phyloP scores from a whole-genome alignment of 2,888 invertebrate species.

The Odontothrips loti region DNA sequence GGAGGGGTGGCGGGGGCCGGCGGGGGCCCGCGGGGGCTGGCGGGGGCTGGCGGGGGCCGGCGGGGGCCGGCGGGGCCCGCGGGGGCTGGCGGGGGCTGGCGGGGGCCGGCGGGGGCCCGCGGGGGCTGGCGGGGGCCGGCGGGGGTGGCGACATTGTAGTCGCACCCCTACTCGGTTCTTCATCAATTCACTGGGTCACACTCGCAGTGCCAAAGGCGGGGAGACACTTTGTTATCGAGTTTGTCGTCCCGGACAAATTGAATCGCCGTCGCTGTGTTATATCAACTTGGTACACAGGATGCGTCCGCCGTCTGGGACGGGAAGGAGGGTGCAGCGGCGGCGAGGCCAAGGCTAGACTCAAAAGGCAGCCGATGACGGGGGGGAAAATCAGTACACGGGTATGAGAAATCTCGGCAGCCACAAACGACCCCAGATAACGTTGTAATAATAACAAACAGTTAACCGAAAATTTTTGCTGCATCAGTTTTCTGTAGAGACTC shows the following conservation, averaged over 20 bases:
- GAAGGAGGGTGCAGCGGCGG: too few species aligned
- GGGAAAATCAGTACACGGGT: too few species aligned
- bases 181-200: slow-evolving; percentile 17
- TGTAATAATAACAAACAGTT: too few species aligned
- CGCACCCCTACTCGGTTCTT: neutral
- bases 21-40: neutral
- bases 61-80: neutral
- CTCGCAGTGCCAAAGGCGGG: neutral
- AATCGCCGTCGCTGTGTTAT: slow-evolving; percentile 1
- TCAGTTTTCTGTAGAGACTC: too few species aligned
- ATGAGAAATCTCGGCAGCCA: too few species aligned
- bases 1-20: too few species aligned
- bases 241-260: slow-evolving; percentile 13
- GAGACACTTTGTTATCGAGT: slow-evolving; percentile 9
- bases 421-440: too few species aligned
- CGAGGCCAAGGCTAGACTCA: too few species aligned
- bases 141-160: neutral
- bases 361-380: too few species aligned
- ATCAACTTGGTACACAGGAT: neutral
- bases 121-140: neutral
- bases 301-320: too few species aligned
- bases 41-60: neutral
- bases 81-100: neutral
- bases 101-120: too few species aligned
- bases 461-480: too few species aligned